Evolutionary conservation across 1,140 invertebrate species (phyloP).

Genomic region (Leguminivora glycinivorella): DNA sequence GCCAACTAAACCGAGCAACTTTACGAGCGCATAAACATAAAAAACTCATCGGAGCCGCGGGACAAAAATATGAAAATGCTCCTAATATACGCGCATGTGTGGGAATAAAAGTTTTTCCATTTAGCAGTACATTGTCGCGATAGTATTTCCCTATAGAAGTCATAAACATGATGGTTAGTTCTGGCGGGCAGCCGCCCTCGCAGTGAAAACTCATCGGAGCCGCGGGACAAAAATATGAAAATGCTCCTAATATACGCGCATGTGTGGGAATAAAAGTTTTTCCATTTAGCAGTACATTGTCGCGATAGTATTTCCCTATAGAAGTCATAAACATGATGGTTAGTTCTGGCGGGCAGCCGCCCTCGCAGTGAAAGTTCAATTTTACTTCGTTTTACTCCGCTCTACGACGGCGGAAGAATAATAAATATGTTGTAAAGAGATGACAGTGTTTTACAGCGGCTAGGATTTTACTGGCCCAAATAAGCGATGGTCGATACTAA

Average conservation of each 20-base stretch:
- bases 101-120: slow-evolving; percentile 75
- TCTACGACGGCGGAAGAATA: slow-evolving; percentile 43
- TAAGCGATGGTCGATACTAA: background rate
- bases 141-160: slow-evolving; percentile 77
- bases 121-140: slow-evolving; percentile 59
- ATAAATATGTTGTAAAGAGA: slow-evolving; percentile 26
- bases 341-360: slow-evolving; percentile 41
- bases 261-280: slow-evolving; percentile 75
- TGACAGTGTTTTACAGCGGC: slow-evolving; percentile 21
- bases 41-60: slow-evolving; percentile 64
- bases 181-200: slow-evolving; percentile 37
- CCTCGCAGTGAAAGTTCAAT: slow-evolving; percentile 58
- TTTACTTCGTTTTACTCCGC: slow-evolving; percentile 70
- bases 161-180: slow-evolving; percentile 68
- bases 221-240: slow-evolving; percentile 65
- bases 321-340: slow-evolving; percentile 74
- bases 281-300: slow-evolving; percentile 67
- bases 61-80: slow-evolving; percentile 70
- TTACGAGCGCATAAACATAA: slow-evolving; percentile 74
- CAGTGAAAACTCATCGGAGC: slow-evolving; percentile 58
- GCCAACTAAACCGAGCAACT: slow-evolving; percentile 64
- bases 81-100: slow-evolving; percentile 62
- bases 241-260: slow-evolving; percentile 62
- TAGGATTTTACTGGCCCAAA: slow-evolving; percentile 6
- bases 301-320: slow-evolving; percentile 73